Evolutionary conservation across 2,888 invertebrate species (phyloP).

Genomic region (Syrphus vitripennis): DNA sequence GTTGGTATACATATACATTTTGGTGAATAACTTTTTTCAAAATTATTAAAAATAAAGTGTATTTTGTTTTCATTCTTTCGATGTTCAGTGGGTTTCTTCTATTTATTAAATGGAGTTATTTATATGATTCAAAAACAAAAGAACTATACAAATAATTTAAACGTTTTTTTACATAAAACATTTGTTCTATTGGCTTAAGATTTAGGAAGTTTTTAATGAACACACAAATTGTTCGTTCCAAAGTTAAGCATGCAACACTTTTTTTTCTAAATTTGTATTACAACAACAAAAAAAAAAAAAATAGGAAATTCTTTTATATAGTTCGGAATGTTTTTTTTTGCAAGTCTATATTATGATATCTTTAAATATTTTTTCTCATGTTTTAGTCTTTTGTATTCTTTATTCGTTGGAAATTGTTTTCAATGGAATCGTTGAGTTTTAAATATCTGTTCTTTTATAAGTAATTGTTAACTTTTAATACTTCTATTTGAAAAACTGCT

Average conservation of each 20-base stretch:
- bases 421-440: constrained; percentile 43
- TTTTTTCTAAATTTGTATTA: constrained; percentile 41
- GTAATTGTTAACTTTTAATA: constrained; percentile 38
- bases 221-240: constrained; percentile 53
- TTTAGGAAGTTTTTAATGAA: constrained; percentile 18
- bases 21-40: constrained; percentile 38
- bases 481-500: background rate
- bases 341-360: constrained; percentile 51
- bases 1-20: constrained; percentile 44
- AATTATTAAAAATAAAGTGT: constrained; percentile 33
- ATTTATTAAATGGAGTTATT: constrained; percentile 23
- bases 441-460: constrained; percentile 37
- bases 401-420: constrained; percentile 43
- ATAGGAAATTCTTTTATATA: constrained; percentile 50
- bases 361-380: constrained; percentile 35
- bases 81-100: constrained; percentile 65
- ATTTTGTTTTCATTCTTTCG: constrained; percentile 43
- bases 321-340: constrained; percentile 67
- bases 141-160: constrained; percentile 28
- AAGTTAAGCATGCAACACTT: constrained; percentile 63
- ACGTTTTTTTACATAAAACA: constrained; percentile 3
- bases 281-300: background rate
- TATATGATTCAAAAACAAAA: background rate
- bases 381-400: constrained; percentile 45
- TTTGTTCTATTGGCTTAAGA: constrained; percentile 37